A percentile compares a stretch with the other conserved stretches of the same genome.
phyloP scores from a whole-genome alignment of 2,888 invertebrate genomes.

The Cynaeus angustus region DNA sequence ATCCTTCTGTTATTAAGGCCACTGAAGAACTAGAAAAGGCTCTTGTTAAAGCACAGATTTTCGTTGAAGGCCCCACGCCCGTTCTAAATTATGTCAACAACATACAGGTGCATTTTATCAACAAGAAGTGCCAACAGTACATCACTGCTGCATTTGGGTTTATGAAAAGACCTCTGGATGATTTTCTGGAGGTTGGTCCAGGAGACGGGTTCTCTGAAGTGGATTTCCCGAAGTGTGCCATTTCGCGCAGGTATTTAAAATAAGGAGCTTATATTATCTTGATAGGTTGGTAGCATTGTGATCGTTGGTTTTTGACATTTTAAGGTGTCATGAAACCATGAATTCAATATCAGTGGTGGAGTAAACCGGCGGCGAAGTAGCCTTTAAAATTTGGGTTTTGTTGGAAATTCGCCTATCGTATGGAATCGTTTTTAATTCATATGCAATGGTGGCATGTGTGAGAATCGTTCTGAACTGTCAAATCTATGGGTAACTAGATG shows the following conservation, averaged over 20 bases:
- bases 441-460: no score
- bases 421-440: no score
- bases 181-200: constrained; percentile 76
- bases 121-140: constrained; percentile 83
- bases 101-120: constrained; percentile 84
- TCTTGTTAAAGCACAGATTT: constrained; percentile 76
- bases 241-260: constrained; percentile 72
- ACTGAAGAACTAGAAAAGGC: constrained; percentile 80
- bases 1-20: constrained; percentile 77
- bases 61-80: constrained; percentile 74
- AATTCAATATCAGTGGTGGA: no score
- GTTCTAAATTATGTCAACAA: constrained; percentile 82
- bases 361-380: no score
- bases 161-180: constrained; percentile 88
- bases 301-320: no score
- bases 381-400: no score
- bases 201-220: constrained; percentile 70
- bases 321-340: no score
- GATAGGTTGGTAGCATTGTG: no score
- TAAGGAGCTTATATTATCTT: no score
- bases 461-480: no score
- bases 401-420: no score
- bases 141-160: constrained; percentile 80
- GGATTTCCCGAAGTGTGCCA: constrained; percentile 75
- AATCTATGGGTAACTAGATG: no score